Base-by-base conservation (phyloP, 2,888 invertebrate species). In the Campoplex capitator region DNA sequence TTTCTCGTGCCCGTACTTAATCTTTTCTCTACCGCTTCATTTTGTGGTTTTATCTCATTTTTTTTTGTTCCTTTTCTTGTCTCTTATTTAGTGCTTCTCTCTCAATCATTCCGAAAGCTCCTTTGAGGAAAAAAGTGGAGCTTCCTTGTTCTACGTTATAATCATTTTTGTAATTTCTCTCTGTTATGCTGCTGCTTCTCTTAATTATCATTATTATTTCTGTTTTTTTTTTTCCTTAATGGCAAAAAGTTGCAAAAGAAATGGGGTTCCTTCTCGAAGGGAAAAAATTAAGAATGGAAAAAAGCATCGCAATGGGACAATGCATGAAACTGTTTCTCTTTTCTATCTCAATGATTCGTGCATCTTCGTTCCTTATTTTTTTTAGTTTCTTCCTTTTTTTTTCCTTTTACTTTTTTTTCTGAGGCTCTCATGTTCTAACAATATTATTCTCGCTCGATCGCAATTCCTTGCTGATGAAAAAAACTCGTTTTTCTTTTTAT, bases 221-320 rank as follows among this genome's bases (percentile, higher is more conserved):
- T 42, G 23, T 11, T 3, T 79, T 76, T 67, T 65, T 84, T 56
- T 28, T 78, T 85, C 65, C 78, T 78, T 62, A 51, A 28, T 58
- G n/a, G 58, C 23, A 7, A n/a, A 28, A 45, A 48, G 54, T 48
- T 32, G 48, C 23, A 23, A 75, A 38, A n/a, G 28, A 75, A 28
- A 45, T 28, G 38, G 13, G 38, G 16, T n/a, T 71, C 13, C 42
- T 68, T 68, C 68, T 42, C 45, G 42, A 42, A 68, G 28, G 45
- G 13, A 16, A 23, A 28, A 45, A 45, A 42, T 28, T 16, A 70
- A 38, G 16, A 88, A 28, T 56, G 23, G 88, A 86, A 74, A 88
- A 88, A 83, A 83, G 85, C 68, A 89, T 91, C 89, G 91, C 89
- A 92, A 91, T 90, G 84, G 90, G 92, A 90, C 91, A 90, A 90